Evolutionary conservation across 2,888 invertebrate genomes (phyloP), one percentile per base, ranked within the genome.

Genomic region (Julus scandinavius): DNA sequence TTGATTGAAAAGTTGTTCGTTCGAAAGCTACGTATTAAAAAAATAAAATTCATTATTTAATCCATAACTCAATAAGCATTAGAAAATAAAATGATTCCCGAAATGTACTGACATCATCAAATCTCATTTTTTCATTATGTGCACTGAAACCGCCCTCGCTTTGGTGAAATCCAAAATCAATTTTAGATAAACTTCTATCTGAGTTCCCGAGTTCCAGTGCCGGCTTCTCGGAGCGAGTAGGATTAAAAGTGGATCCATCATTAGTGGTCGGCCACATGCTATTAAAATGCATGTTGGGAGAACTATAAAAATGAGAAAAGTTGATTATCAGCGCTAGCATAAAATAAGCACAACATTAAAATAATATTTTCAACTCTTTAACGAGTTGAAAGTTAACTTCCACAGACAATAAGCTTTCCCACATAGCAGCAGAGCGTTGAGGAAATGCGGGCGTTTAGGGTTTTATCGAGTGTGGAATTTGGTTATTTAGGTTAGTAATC

Each of bases 131-230:
- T 2, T 54, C 54, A 54, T 54, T 11, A 3, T 54, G 54, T 9
- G 13, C 13, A 20, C 83, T 20, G n/a, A 40, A 83, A 40, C 40
- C n/a, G 83, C 40, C 40, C 13, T 83, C 83, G n/a, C 17, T 40
- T 3, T 83, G 83, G 83, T 40, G 54, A 54, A 54, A 54, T 54
- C 54, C 54, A 54, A 54, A 54, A 54, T 54, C 54, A 54, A n/a
- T 40, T 86, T 86, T 86, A 13, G 11, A 38, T 20, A 86, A 38
- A 41, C 17, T 86, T 86, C 86, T 86, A 41, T 86, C 86, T 9
- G 20, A 41, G 20, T 40, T 20, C 13, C 3, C 41, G 6, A 86
- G 13, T 86, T 86, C 86, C 41, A 45, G 41, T 6, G 20, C 9
- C 2, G 86, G 17, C 45, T 86, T 86, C 29, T 86, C 86, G 15